Evolutionary conservation across 1,140 invertebrate genomes (phyloP).

Genomic region (Manduca sexta): DNA sequence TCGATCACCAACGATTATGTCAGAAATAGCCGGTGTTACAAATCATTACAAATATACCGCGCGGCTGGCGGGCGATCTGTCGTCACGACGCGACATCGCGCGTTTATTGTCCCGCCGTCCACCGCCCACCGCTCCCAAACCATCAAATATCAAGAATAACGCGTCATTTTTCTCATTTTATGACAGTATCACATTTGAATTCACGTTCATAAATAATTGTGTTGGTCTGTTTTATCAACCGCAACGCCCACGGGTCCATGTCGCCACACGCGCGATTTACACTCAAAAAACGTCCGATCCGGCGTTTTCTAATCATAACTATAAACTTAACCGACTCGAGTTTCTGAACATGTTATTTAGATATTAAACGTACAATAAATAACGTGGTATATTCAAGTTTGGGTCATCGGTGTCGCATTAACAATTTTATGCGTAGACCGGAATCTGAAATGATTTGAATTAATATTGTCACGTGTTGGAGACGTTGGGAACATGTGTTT

Average conservation of each 20-base stretch:
- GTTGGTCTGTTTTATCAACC: constrained; percentile 7
- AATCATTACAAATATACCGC: background rate
- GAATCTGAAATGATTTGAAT: too few species aligned
- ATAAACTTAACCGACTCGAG: background rate
- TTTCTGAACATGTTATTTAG: background rate
- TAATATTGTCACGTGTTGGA: too few species aligned
- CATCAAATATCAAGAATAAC: constrained; percentile 33
- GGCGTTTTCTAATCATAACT: background rate
- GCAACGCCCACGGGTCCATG: constrained; percentile 17
- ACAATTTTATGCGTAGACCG: too few species aligned
- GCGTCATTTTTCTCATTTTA: constrained; percentile 42
- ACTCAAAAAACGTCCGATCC: background rate
- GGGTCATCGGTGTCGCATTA: too few species aligned
- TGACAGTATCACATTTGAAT: constrained; percentile 33
- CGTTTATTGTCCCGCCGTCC: constrained; percentile 9
- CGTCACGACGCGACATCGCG: constrained; percentile 12
- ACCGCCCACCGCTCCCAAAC: constrained; percentile 22
- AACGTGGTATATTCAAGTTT: too few species aligned
- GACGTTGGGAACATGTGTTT: too few species aligned
- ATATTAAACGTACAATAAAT: too few species aligned
- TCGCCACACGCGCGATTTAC: too few species aligned
- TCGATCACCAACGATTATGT: background rate
- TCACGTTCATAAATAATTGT: constrained; percentile 36
- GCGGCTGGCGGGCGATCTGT: background rate
- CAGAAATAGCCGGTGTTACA: background rate